Base-by-base conservation (phyloP, 64 coral and sea anemone species). In the Exaiptasia diaphana region DNA sequence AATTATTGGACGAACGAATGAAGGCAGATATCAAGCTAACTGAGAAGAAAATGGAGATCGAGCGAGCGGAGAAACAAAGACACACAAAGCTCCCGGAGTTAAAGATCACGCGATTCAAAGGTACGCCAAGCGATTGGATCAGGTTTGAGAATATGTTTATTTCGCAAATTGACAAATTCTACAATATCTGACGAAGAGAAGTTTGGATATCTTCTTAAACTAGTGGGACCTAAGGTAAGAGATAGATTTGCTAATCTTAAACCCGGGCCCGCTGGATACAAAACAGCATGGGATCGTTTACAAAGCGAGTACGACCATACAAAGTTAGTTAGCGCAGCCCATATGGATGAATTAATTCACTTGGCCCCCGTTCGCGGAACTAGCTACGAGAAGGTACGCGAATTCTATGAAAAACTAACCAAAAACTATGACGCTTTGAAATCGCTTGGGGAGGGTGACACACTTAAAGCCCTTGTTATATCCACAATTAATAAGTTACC, bases 401-500 rank as follows among this genome's bases (percentile, higher is more conserved):
- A 69, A 49, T 85, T 91, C 78, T 91, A 91, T 31, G 89, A 80
- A 17, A 85, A 2, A 26, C 50, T 85, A 1, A 57, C 52, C 50
- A 91, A 84, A 20, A 91, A 63, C 67, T 85, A 43, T 75, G 74
- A 91, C 40, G 81, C 64, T 2, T 12, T 85, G 10, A 27, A 72
- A 32, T 76, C 81, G 0, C 38, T 91, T 23, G 78, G 78, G 17
- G 86, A 82, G 67, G 53, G 37, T 11, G 44, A 81, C 53, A 71
- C 33, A 43, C 27, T 73, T 30, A 54, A 60, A 38, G 67, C 38
- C 10, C 54, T 73, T 18, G 46, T 73, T 11, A 71, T 57, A 60
- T 52, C 67, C 64, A 71, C 50, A 30, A 10, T 95, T 10, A 95
- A 89, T 74, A 89, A 89, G 81, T 52, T 95, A 40, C 85, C 80